These are phyloP conservation scores for Lucilia cuprina DNA, from an alignment of 1,140 invertebrate genomes.

Conservation along the genomic window DNA sequence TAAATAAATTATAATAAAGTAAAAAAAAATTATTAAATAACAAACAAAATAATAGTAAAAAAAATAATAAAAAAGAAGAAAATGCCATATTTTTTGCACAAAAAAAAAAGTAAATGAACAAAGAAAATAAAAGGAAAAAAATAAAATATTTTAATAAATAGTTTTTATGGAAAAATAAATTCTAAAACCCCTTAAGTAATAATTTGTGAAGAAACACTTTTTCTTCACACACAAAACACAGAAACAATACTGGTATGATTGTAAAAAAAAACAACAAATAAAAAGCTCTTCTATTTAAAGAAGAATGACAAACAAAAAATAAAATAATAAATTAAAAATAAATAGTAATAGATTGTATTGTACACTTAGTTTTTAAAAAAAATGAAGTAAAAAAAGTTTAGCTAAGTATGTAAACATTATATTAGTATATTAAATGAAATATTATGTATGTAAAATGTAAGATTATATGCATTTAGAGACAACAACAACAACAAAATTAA, in stretches of 20 bases:
- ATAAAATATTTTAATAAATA: constrained; percentile 28
- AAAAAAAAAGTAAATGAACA: background rate
- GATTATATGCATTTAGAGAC: constrained; percentile 36
- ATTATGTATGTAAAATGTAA: constrained; percentile 20
- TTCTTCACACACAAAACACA: background rate
- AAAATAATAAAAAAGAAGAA: background rate
- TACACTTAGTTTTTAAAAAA: constrained; percentile 24
- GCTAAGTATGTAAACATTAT: background rate
- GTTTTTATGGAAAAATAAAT: constrained; percentile 23
- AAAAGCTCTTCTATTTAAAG: constrained; percentile 21
- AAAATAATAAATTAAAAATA: background rate
- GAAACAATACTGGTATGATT: background rate
- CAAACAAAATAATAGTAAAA: background rate
- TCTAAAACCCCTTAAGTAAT: background rate
- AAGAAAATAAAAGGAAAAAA: background rate
- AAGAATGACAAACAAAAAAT: constrained; percentile 15
- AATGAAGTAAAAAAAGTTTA: background rate
- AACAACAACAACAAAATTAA: background rate
- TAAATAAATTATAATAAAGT: constrained; percentile 1
- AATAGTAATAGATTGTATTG: background rate
- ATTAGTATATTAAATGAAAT: background rate
- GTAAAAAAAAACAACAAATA: background rate
- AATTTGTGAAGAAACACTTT: background rate
- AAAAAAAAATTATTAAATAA: constrained; percentile 3
- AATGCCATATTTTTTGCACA: constrained; percentile 29